Evolutionary conservation across 1,140 invertebrate genomes (phyloP), one percentile per base, ranked within the genome.

Genomic region (Meloidogyne floridensis): DNA sequence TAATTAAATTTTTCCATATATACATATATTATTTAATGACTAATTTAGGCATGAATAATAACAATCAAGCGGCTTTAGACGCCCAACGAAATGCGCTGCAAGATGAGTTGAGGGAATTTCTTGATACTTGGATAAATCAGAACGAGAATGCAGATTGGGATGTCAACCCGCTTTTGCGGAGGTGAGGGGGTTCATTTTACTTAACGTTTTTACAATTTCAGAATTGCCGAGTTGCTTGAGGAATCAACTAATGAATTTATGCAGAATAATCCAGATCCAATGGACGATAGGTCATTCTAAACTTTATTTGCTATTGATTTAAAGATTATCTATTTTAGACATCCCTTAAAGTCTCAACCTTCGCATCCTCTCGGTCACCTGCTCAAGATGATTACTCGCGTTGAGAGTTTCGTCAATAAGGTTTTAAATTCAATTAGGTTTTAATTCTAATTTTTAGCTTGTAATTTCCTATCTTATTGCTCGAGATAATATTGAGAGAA

Each of bases 211-310:
- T 82, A n/a, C 20, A 13, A 15, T 18, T 2, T 83, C 53, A 84
- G 84, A 53, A 84, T 85, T 51, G 69, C 75, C 9, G 84, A 85
- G 70, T 69, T 84, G 20, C 72, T 85, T 9, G 84, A 85, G 53
- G 84, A 80, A 59, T 84, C 84, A n/a, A 84, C 51, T 3, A 79
- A 85, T 56, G 84, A 86, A n/a, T 85, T 74, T 69, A 43, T 80
- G 11, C 53, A 65, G 69, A 78, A 87, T 83, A 85, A 85, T 80
- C 86, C 86, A n/a, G 84, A 85, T 75, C 84, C 84, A 10, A 82
- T 82, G 80, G 82, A 65, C 8, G 75, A 56, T 11, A 15, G 18
- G 69, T 65, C 7, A 47, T 47, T 47, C 7, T 47, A 47, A 47
- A 47, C 4, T 54, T 42, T 77, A 69, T 56, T 42, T 32, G 5